Evolutionary conservation across 1,140 invertebrate species (phyloP), one percentile per base, ranked within the genome.

Genomic region (Drosophila parabipectinata): DNA sequence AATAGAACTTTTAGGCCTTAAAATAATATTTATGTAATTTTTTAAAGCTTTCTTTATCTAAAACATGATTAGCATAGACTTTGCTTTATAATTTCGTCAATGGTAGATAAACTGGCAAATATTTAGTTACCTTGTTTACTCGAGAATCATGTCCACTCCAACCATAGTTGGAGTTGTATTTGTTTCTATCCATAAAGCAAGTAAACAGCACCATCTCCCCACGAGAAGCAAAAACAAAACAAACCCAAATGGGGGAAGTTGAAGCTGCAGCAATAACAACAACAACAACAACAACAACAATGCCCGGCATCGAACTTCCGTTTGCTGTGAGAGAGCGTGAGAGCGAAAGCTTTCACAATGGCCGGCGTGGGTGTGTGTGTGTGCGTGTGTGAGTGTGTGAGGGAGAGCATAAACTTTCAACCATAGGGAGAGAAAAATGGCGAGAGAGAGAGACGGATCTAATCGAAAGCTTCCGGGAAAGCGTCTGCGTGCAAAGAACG

Each of bases 381-480:
- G 32, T 34, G n/a, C n/a, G 3, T 34, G 8, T 30, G 28, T 34
- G 3, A 10, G 8, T 30, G 28, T 30, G 28, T 30, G 32, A 9
- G 32, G 4, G 12, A 37, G 34, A 37, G 34, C 34, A 37, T 37
- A 37, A 37, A 37, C 34, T 37, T 37, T 37, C 3, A 10, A 10
- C 44, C 15, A 47, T 10, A n/a, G 51, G 21, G 44, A 44, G 44
- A 63, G 44, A 15, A 26, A 24, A 12, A 45, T 39, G 24, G 14
- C 14, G 12, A 28, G 32, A 48, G 9, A 26, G 9, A 12, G 15
- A 53, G 56, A 62, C 68, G 78, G 82, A 88, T 88, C 83, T 87
- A 87, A 88, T 81, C 69, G 54, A 88, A 82, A 88, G 83, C 83
- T 84, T 48, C 56, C 50, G 78, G 51, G 78, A 84, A 82, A 69